These are phyloP conservation scores for Drosophila histrio DNA, from an alignment of 2,888 invertebrate species.

Conservation along the genomic window DNA sequence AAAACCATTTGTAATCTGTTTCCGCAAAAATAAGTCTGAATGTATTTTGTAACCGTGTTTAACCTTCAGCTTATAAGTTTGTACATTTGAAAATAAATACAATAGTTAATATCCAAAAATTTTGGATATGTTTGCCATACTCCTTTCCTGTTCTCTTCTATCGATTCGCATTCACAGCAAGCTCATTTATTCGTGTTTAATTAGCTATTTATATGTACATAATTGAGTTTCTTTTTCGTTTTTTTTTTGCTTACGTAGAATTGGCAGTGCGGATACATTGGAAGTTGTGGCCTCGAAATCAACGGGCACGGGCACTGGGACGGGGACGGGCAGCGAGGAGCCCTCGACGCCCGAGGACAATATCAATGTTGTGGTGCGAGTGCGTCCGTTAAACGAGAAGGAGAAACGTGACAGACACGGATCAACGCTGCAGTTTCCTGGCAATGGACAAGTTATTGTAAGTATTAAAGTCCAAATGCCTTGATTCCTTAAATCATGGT, in stretches of 20 bases:
- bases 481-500: background rate
- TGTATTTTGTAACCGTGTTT: too few species aligned
- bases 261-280: constrained; percentile 83
- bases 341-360: constrained; percentile 88
- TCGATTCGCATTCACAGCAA: background rate
- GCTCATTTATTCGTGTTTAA: background rate
- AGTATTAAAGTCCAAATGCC: constrained; percentile 7
- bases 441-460: constrained; percentile 92
- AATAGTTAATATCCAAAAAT: background rate
- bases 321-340: constrained; percentile 81
- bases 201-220: constrained; percentile 25
- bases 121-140: background rate
- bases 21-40: too few species aligned
- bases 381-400: constrained; percentile 91
- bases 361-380: constrained; percentile 94
- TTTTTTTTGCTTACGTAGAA: constrained; percentile 59
- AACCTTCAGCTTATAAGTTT: background rate
- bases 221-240: constrained; percentile 8
- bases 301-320: constrained; percentile 81
- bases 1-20: too few species aligned
- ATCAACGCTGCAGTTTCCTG: constrained; percentile 92
- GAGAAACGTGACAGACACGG: constrained; percentile 89
- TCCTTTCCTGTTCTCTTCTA: too few species aligned
- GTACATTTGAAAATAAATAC: background rate
- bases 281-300: constrained; percentile 84